Evolutionary conservation across 2,888 invertebrate genomes (phyloP).

Genomic region (Orthosia gothica): DNA sequence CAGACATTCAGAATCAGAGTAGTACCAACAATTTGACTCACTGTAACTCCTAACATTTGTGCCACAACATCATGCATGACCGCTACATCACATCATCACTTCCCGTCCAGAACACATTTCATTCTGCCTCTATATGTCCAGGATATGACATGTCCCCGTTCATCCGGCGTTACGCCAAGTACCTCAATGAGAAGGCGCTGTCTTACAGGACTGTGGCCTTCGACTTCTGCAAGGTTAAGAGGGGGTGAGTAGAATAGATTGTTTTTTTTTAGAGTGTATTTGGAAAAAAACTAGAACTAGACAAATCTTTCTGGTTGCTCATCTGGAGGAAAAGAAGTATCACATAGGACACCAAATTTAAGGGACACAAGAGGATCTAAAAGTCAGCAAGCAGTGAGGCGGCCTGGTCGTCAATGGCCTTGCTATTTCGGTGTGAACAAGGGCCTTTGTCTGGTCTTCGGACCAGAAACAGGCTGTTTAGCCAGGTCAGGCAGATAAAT

Average conservation of each 20-base stretch:
- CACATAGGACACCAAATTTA: no score
- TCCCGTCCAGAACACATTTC: constrained; percentile 30
- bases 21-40: background rate
- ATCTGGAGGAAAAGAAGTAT: no score
- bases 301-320: no score
- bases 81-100: constrained; percentile 28
- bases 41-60: constrained; percentile 7
- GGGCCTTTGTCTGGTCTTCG: no score
- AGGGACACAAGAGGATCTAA: no score
- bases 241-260: constrained; percentile 94
- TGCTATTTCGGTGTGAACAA: no score
- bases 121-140: constrained; percentile 80
- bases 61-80: constrained; percentile 54
- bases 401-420: no score
- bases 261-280: background rate
- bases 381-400: no score
- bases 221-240: constrained; percentile 99
- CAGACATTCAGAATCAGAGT: background rate
- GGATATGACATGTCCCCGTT: constrained; percentile 99
- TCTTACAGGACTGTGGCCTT: constrained; percentile 99
- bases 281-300: no score
- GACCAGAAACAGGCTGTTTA: no score
- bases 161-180: constrained; percentile 99
- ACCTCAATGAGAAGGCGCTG: constrained; percentile 99
- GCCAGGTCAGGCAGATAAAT: no score